Conservation (phyloP, 1,140 invertebrate genomes). For the Diorhabda carinulata region DNA sequence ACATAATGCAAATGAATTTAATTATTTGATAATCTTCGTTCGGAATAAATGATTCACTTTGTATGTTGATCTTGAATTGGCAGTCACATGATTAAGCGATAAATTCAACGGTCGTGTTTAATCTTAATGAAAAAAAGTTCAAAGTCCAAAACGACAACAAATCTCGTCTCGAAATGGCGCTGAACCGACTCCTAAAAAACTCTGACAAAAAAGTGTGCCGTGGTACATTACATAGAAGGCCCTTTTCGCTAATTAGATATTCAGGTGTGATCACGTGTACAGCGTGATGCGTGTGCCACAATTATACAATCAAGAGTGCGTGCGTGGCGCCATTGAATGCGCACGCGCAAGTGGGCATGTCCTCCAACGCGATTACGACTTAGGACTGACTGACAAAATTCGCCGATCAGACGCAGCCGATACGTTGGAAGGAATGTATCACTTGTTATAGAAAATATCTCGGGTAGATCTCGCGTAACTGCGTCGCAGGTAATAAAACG, state of each 20-base stretch:
- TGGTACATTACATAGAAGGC: conserved; percentile 5
- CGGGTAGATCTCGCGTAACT: conserved; percentile 9
- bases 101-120: background rate
- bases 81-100: conserved; percentile 1
- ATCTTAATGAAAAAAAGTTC: background rate
- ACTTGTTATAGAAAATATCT: background rate
- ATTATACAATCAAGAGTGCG: conserved; percentile 39
- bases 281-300: conserved; percentile 31
- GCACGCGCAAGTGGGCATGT: conserved; percentile 39
- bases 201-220: background rate
- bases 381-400: conserved; percentile 1
- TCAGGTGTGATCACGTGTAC: conserved; percentile 27
- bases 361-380: conserved; percentile 33
- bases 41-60: background rate
- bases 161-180: background rate
- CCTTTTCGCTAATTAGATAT: conserved; percentile 17
- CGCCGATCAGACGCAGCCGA: background rate
- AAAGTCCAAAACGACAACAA: conserved; percentile 7
- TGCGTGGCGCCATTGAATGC: conserved; percentile 38
- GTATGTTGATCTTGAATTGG: background rate
- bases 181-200: background rate
- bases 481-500: conserved; percentile 6
- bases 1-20: no score
- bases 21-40: no score
- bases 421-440: background rate